phyloP scores from a whole-genome alignment of 2,888 invertebrate species.

The Acanthacorydalis orientalis region DNA sequence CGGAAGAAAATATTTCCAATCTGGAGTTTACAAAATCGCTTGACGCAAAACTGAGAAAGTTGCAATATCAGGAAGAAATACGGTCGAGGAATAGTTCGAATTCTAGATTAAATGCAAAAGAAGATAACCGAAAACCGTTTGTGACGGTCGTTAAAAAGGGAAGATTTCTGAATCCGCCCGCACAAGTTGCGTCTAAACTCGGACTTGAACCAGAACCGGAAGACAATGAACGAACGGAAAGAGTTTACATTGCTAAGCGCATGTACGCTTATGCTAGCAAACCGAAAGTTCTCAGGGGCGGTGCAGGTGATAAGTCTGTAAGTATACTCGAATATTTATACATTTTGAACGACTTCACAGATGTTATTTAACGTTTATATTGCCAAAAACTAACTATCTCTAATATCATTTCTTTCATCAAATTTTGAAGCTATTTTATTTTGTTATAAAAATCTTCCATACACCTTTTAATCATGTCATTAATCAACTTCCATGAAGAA shows the following conservation, averaged over 20 bases:
- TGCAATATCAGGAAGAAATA: slow-evolving; percentile 40
- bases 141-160: slow-evolving; percentile 69
- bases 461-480: too few relatives aligned
- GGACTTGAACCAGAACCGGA: slow-evolving; percentile 30
- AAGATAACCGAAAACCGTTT: slow-evolving; percentile 36
- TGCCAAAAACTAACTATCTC: too few relatives aligned
- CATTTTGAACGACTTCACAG: too few relatives aligned
- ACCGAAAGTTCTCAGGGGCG: slow-evolving; percentile 32
- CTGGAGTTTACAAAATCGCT: slow-evolving; percentile 50
- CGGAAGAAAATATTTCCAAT: slow-evolving; percentile 22
- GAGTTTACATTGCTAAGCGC: slow-evolving; percentile 23
- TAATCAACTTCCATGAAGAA: too few relatives aligned
- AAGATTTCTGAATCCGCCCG: slow-evolving; percentile 61
- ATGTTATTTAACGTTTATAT: too few relatives aligned
- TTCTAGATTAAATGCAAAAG: slow-evolving; percentile 3
- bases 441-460: too few relatives aligned
- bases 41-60: slow-evolving; percentile 49
- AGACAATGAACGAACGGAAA: slow-evolving; percentile 19
- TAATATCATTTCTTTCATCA: too few relatives aligned
- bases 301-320: too few relatives aligned
- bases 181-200: slow-evolving; percentile 46
- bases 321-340: too few relatives aligned
- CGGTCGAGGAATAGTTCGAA: background rate
- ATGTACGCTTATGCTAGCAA: slow-evolving; percentile 50
- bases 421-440: too few relatives aligned